Evolutionary conservation across 1,140 invertebrate species (phyloP).

Genomic region (Ditylenchus dipsaci): DNA sequence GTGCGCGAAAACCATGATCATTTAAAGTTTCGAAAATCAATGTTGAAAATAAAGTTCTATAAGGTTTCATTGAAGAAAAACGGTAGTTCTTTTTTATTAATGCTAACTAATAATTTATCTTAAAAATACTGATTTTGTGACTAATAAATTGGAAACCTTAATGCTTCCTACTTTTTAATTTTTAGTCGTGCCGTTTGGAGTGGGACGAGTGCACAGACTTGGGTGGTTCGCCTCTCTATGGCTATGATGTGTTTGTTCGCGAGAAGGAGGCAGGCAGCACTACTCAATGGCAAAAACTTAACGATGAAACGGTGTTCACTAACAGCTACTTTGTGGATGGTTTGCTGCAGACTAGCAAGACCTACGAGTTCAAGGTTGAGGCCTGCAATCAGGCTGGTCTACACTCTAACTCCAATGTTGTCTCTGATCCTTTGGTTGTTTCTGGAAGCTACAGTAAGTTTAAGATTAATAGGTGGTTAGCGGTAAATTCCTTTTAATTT

Average conservation of each 20-base stretch:
- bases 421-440: conserved; percentile 34
- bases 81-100: no score
- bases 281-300: conserved; percentile 71
- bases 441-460: not conserved
- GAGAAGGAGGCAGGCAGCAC: conserved; percentile 63
- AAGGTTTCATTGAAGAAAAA: no score
- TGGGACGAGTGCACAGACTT: conserved; percentile 89
- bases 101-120: no score
- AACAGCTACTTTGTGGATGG: conserved; percentile 82
- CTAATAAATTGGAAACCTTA: no score
- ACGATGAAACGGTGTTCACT: conserved; percentile 73
- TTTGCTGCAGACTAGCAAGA: conserved; percentile 34
- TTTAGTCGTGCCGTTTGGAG: conserved; percentile 64
- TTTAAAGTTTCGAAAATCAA: no score
- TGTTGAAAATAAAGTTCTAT: no score
- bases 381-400: conserved; percentile 91
- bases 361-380: conserved; percentile 79
- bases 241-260: conserved; percentile 91
- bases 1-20: no score
- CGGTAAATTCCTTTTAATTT: no score
- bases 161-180: conserved; percentile 60
- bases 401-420: conserved; percentile 43
- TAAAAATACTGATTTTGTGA: no score
- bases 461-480: no score
- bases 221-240: conserved; percentile 87